These are phyloP conservation scores for Elmis aenea DNA, from an alignment of 2,888 invertebrate species.

Conservation along the genomic window DNA sequence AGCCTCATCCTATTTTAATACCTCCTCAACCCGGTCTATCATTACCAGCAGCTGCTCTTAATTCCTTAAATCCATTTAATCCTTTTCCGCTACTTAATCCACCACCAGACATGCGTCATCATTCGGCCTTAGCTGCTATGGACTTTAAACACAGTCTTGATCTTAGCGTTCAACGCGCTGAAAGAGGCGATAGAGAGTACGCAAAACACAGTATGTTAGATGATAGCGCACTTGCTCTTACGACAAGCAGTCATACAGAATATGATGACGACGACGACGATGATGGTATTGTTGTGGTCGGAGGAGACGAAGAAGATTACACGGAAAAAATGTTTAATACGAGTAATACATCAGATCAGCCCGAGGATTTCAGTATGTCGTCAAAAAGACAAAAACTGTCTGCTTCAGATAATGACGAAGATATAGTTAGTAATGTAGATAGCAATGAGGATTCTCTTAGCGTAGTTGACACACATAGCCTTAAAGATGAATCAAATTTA, in stretches of 20 bases:
- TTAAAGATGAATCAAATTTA: conserved; percentile 53
- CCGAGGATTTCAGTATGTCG: conserved; percentile 66
- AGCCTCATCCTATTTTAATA: conserved; percentile 75
- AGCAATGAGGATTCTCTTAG: conserved; percentile 61
- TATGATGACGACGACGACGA: conserved; percentile 66
- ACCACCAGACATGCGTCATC: conserved; percentile 61
- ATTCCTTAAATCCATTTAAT: conserved; percentile 70
- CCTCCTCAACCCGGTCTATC: conserved; percentile 66
- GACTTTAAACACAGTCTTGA: conserved; percentile 64
- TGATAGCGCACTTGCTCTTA: conserved; percentile 37
- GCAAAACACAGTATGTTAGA: conserved; percentile 16
- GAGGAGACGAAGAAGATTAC: conserved; percentile 55
- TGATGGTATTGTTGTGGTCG: conserved; percentile 74
- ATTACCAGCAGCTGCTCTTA: conserved; percentile 60
- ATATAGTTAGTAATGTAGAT: conserved; percentile 56
- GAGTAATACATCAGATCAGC: conserved; percentile 51
- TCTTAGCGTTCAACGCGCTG: conserved; percentile 51
- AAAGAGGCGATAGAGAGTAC: conserved; percentile 42
- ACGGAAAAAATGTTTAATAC: conserved; percentile 42
- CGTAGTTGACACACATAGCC: conserved; percentile 51
- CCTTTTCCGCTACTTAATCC: conserved; percentile 74
- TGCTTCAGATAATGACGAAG: conserved; percentile 53
- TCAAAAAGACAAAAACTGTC: conserved; percentile 57
- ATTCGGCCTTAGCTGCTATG: conserved; percentile 52
- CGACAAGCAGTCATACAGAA: conserved; percentile 39